Percentiles rank a stretch among this genome's conserved stretches.
Conservation (phyloP, 2,888 invertebrate species). For the Smittia aterrima region DNA sequence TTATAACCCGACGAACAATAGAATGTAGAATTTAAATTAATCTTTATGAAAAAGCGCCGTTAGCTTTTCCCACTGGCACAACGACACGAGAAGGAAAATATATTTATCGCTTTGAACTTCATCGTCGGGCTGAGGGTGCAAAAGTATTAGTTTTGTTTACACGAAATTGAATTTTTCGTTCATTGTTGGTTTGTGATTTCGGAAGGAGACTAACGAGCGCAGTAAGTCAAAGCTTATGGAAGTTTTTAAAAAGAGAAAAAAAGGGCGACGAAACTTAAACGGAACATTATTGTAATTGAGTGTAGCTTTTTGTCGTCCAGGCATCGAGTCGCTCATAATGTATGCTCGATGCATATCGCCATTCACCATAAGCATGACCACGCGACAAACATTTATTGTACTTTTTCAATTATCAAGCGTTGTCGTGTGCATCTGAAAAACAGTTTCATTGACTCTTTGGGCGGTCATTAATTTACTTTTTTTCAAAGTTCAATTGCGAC, state of each 20-base stretch:
- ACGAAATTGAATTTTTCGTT: background rate
- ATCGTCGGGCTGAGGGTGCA: background rate
- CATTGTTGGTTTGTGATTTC: background rate
- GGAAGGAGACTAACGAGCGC: no score
- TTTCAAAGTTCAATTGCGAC: background rate
- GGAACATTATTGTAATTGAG: slow-evolving; percentile 32
- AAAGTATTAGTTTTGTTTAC: background rate
- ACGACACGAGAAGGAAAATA: background rate
- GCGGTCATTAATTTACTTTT: background rate
- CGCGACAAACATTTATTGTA: slow-evolving; percentile 25
- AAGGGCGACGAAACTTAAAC: slow-evolving; percentile 2
- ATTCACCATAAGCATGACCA: slow-evolving; percentile 37
- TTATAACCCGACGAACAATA: slow-evolving; percentile 38
- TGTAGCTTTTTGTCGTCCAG: background rate
- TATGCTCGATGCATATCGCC: slow-evolving; percentile 37
- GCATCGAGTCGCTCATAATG: slow-evolving; percentile 6
- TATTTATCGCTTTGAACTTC: slow-evolving; percentile 1
- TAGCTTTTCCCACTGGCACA: slow-evolving; percentile 39
- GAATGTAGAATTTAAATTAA: slow-evolving; percentile 42
- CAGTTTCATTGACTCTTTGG: background rate
- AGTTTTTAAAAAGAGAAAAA: background rate
- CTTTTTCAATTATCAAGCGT: slow-evolving; percentile 26
- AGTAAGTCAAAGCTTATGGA: background rate
- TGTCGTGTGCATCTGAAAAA: background rate
- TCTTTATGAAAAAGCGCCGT: slow-evolving; percentile 41